Percentiles rank a stretch among this genome's conserved stretches.
Evolutionary conservation across 2,113 vertebrate genomes (phyloP).

Genomic region (Arvicanthis niloticus): DNA sequence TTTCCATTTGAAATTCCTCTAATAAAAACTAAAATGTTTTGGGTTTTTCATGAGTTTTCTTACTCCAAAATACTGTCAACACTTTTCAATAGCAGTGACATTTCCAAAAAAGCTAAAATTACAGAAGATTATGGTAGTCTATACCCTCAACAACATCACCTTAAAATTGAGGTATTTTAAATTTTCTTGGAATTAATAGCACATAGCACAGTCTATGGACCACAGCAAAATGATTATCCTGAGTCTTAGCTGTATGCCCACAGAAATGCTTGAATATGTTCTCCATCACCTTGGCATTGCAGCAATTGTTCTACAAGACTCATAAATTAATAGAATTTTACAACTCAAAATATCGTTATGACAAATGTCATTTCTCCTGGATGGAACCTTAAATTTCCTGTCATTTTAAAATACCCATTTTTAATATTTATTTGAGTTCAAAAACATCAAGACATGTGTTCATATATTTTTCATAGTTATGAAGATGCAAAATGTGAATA

Average conservation of each 20-base stretch:
- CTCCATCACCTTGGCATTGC: neutral
- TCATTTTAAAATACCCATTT: neutral
- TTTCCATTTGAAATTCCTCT: neutral
- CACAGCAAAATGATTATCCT: neutral
- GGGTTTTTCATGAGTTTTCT: neutral
- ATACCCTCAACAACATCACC: neutral
- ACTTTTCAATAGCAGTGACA: neutral
- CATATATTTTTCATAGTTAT: neutral
- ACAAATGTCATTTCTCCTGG: neutral
- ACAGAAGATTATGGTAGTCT: neutral
- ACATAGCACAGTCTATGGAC: neutral
- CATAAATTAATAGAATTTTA: neutral
- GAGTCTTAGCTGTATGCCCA: neutral
- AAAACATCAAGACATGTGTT: neutral
- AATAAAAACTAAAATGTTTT: neutral
- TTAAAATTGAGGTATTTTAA: neutral
- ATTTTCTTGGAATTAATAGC: neutral
- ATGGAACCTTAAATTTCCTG: neutral
- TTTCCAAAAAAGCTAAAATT: neutral
- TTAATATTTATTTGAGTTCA: slow-evolving; percentile 9
- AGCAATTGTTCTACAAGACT: neutral
- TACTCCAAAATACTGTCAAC: neutral
- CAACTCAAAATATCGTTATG: neutral
- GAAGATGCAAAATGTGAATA: neutral
- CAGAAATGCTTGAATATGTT: neutral